Percentiles rank a stretch among this genome's conserved stretches.
These are phyloP conservation scores for Cataglyphis cursor DNA, from an alignment of 2,888 invertebrate genomes.

Conservation along the genomic window DNA sequence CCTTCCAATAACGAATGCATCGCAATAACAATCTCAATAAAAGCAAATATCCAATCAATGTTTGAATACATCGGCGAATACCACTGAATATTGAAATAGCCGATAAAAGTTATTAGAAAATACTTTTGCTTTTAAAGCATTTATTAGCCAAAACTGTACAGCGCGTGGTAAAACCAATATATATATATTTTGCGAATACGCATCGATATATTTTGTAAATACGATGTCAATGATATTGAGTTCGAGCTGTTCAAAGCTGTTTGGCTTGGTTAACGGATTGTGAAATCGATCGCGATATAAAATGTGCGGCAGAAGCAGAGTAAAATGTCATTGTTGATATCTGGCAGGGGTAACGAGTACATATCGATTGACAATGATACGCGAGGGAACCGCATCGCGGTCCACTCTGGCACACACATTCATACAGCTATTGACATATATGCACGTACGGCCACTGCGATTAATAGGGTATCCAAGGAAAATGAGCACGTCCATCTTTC, in stretches of 20 bases:
- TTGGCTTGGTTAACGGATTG: slow-evolving; percentile 41
- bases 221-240: slow-evolving; percentile 45
- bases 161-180: slow-evolving; percentile 34
- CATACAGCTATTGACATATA: not conserved
- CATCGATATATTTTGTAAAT: slow-evolving; percentile 27
- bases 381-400: slow-evolving; percentile 68
- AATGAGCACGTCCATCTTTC: slow-evolving; percentile 69
- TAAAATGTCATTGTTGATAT: slow-evolving; percentile 75
- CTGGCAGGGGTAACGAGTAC: slow-evolving; percentile 56
- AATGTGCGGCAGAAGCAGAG: slow-evolving; percentile 61
- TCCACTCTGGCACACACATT: slow-evolving; percentile 55
- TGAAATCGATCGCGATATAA: slow-evolving; percentile 70
- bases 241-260: slow-evolving; percentile 37
- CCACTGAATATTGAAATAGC: slow-evolving; percentile 49
- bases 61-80: slow-evolving; percentile 43
- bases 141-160: slow-evolving; percentile 34
- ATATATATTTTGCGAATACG: slow-evolving; percentile 26
- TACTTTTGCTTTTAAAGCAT: slow-evolving; percentile 43
- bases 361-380: slow-evolving; percentile 73
- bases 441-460: slow-evolving; percentile 51
- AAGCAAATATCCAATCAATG: slow-evolving; percentile 53
- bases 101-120: slow-evolving; percentile 48
- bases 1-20: slow-evolving; percentile 43
- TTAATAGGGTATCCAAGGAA: slow-evolving; percentile 71
- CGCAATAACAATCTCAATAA: slow-evolving; percentile 50